Percentiles rank a stretch among this genome's conserved stretches.
Conservation (phyloP, 2,888 invertebrate genomes). For the Myopa testacea region DNA sequence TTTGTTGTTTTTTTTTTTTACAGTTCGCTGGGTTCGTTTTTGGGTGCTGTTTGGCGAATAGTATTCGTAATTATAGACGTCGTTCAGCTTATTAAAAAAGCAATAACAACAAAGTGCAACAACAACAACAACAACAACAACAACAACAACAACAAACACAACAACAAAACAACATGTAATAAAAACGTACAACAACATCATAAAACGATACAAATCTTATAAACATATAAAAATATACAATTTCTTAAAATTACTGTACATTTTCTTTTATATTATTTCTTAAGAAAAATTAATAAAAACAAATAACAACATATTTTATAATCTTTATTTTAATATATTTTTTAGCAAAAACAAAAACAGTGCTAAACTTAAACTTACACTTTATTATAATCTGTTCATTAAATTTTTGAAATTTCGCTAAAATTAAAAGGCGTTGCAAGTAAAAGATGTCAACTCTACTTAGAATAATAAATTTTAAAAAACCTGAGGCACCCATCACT, state of each 20-base stretch:
- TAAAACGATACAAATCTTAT: too few relatives aligned
- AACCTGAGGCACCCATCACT: too few relatives aligned
- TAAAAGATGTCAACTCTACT: too few relatives aligned
- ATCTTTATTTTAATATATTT: too few relatives aligned
- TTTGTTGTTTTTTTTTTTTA: constrained; percentile 38
- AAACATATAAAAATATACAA: background rate
- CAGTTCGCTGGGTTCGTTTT: constrained; percentile 84
- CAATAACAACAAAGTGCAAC: background rate
- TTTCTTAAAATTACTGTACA: background rate
- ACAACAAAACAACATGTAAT: background rate
- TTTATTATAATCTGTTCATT: too few relatives aligned
- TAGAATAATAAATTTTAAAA: too few relatives aligned
- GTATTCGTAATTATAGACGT: constrained; percentile 86
- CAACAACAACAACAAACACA: background rate
- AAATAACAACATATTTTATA: too few relatives aligned
- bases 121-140: constrained; percentile 20
- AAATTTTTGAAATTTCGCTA: too few relatives aligned
- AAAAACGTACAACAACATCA: background rate
- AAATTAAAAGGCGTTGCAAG: too few relatives aligned
- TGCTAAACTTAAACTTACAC: too few relatives aligned
- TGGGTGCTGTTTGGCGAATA: constrained; percentile 87
- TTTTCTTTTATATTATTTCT: background rate
- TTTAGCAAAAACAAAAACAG: too few relatives aligned
- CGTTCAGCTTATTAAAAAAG: constrained; percentile 74
- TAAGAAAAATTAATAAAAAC: too few relatives aligned